These are phyloP conservation scores for Helicolenus hilgendorfi DNA, from an alignment of 2,797 vertebrate species.

Conservation along the genomic window DNA sequence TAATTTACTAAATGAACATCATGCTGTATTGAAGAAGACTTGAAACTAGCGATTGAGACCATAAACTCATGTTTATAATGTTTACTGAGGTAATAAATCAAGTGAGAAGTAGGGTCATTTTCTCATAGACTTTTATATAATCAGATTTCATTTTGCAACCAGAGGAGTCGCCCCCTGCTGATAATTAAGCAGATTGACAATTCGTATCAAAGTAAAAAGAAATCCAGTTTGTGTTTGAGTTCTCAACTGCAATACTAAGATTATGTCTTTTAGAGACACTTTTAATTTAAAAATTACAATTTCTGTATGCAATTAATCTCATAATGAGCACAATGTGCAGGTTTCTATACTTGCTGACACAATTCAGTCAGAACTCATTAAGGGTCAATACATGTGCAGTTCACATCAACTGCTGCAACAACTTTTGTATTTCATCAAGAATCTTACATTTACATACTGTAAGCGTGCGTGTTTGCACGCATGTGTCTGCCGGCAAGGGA, in stretches of 20 bases:
- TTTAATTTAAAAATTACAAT: background rate
- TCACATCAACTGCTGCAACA: background rate
- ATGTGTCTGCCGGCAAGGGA: slow-evolving; percentile 16
- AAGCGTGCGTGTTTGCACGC: background rate
- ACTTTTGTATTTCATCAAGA: background rate
- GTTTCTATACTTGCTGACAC: background rate
- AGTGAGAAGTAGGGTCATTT: too few species aligned
- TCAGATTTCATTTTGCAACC: too few species aligned
- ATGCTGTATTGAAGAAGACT: too few species aligned
- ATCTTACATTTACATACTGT: background rate
- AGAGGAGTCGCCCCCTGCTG: too few species aligned
- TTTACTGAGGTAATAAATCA: too few species aligned
- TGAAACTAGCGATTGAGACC: too few species aligned
- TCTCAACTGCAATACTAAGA: background rate
- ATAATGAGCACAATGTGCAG: background rate
- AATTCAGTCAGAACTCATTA: background rate
- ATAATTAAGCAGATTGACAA: background rate
- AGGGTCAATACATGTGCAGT: background rate
- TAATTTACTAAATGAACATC: too few species aligned
- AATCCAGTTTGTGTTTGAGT: background rate
- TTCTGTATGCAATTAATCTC: background rate
- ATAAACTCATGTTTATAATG: too few species aligned
- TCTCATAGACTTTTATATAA: too few species aligned
- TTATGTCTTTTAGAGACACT: background rate
- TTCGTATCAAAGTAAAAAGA: background rate